phyloP scores from a whole-genome alignment of 2,888 invertebrate genomes.

The Tiliacea aurago region DNA sequence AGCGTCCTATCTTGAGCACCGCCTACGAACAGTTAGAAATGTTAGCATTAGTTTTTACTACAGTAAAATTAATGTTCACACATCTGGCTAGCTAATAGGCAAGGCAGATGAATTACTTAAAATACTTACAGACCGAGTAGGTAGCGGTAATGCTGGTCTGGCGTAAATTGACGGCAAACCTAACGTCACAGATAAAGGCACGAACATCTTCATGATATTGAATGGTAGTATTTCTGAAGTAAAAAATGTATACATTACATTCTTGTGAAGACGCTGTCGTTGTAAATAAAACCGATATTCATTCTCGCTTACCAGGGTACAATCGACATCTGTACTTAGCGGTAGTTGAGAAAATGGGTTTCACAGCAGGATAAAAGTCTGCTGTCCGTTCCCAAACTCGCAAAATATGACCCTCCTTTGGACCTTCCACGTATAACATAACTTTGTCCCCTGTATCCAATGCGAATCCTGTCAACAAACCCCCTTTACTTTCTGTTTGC shows the following conservation, averaged over 20 bases:
- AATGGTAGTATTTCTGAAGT: constrained; percentile 77
- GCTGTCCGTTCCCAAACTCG: constrained; percentile 80
- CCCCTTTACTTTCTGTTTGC: constrained; percentile 55
- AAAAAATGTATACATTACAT: not conserved
- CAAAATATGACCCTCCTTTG: constrained; percentile 78
- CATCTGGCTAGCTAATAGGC: too few species aligned
- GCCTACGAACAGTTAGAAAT: constrained; percentile 69
- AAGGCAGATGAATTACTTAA: not conserved
- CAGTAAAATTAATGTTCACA: not conserved
- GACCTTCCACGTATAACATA: constrained; percentile 82
- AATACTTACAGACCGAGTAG: constrained; percentile 79
- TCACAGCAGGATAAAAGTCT: constrained; percentile 75
- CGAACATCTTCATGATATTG: constrained; percentile 81
- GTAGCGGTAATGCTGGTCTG: constrained; percentile 82
- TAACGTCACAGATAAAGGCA: constrained; percentile 77
- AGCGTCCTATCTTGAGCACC: constrained; percentile 78
- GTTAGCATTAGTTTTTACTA: not conserved
- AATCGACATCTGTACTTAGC: constrained; percentile 76
- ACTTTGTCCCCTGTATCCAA: constrained; percentile 79
- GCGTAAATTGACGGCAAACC: constrained; percentile 82
- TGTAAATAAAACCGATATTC: not conserved
- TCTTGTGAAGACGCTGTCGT: not conserved
- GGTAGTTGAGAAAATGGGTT: constrained; percentile 79
- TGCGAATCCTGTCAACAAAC: constrained; percentile 81
- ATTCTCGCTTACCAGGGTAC: constrained; percentile 76